Conservation (phyloP, 2,797 vertebrate genomes). For the Pipistrellus kuhlii region DNA sequence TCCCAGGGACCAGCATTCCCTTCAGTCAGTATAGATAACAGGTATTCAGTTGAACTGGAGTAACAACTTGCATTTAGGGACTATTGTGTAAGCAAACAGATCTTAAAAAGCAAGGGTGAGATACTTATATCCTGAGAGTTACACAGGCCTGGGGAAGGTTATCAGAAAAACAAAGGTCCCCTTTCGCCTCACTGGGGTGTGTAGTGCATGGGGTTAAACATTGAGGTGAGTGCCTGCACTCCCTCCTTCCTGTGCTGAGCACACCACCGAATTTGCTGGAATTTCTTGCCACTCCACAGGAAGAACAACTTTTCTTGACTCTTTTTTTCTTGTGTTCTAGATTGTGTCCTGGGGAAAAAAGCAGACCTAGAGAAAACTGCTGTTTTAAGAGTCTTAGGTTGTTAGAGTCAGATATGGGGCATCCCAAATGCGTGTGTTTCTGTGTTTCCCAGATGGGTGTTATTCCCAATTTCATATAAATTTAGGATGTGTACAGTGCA, state of each 20-base stretch:
- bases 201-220: rapidly evolving
- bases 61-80: not conserved
- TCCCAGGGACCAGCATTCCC: not conserved
- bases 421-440: not conserved
- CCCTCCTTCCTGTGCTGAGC: not conserved
- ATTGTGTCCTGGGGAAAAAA: not conserved
- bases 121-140: not conserved
- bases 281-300: not conserved
- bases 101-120: not conserved
- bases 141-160: not conserved
- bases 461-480: not conserved
- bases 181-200: not conserved
- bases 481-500: not conserved
- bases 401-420: not conserved
- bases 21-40: not conserved
- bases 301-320: not conserved
- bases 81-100: not conserved
- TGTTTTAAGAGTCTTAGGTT: not conserved
- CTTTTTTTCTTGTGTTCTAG: not conserved
- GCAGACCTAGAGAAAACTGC: not conserved
- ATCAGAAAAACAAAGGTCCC: not conserved
- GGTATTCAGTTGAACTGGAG: not conserved
- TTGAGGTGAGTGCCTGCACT: not conserved
- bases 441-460: not conserved
- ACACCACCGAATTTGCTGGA: not conserved